A percentile compares a stretch with the other conserved stretches of the same genome.
Evolutionary conservation across 2,113 vertebrate genomes (phyloP).

Genomic region (Xiphophorus maculatus): DNA sequence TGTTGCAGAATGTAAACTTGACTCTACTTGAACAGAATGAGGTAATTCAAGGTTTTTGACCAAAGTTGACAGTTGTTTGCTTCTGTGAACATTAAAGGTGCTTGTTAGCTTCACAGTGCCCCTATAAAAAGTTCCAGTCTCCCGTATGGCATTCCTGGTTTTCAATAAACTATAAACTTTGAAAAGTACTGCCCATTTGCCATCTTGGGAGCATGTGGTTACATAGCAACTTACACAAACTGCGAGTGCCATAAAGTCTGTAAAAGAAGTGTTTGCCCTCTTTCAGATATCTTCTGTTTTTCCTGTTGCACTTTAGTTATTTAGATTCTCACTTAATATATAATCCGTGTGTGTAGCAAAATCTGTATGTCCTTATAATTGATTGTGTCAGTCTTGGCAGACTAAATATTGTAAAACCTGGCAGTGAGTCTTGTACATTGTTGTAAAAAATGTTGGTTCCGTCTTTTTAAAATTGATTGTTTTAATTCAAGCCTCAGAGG

Average conservation of each 20-base stretch:
- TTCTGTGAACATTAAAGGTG: slow-evolving; percentile 44
- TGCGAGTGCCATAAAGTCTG: not conserved
- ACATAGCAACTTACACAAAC: slow-evolving; percentile 11
- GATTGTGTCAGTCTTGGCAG: not conserved
- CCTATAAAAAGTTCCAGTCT: slow-evolving; percentile 64
- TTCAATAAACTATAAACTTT: slow-evolving; percentile 55
- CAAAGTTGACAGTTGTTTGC: slow-evolving; percentile 44
- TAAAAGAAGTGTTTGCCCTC: not conserved
- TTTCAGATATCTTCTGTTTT: not conserved
- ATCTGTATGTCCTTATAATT: not conserved
- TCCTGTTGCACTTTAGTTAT: not conserved
- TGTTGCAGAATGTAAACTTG: slow-evolving; percentile 4
- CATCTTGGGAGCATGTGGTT: slow-evolving; percentile 50
- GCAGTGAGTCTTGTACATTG: not conserved
- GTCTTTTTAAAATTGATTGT: too few species aligned
- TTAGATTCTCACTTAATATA: not conserved
- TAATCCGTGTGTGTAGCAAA: too few species aligned
- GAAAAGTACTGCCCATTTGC: slow-evolving; percentile 24
- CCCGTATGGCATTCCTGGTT: slow-evolving; percentile 59
- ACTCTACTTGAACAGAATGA: not conserved
- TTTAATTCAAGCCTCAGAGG: too few species aligned
- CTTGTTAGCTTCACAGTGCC: slow-evolving; percentile 44
- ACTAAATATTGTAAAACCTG: not conserved
- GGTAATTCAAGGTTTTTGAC: slow-evolving; percentile 18
- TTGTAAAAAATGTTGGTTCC: too few species aligned